Conservation (phyloP, 2,888 invertebrate species). For the Acleris holmiana region DNA sequence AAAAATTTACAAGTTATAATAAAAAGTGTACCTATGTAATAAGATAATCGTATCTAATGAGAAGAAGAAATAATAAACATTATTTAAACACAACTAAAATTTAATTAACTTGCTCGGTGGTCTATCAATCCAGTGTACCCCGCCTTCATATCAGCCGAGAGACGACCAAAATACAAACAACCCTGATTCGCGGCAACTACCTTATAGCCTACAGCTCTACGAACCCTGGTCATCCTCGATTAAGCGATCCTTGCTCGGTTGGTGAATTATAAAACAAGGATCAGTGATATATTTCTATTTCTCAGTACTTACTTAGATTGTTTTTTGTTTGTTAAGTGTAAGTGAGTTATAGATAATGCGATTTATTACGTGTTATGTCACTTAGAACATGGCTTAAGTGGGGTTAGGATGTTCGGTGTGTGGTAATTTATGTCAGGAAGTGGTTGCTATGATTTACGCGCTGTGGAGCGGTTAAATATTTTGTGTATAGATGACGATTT, state of each 20-base stretch:
- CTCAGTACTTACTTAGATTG: slow-evolving; percentile 28
- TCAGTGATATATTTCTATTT: slow-evolving; percentile 32
- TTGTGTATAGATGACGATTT: no score
- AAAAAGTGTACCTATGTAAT: no score
- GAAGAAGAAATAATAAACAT: no score
- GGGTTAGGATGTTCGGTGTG: slow-evolving; percentile 10
- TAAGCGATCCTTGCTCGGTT: slow-evolving; percentile 30
- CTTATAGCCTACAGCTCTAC: neutral
- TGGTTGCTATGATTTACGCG: slow-evolving; percentile 4
- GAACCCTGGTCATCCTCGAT: slow-evolving; percentile 17
- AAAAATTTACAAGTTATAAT: no score
- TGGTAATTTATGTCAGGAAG: slow-evolving; percentile 16
- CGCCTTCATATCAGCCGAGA: neutral
- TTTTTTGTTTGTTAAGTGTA: slow-evolving; percentile 15
- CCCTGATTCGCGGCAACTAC: neutral
- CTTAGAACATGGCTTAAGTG: slow-evolving; percentile 22
- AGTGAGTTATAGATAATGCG: slow-evolving; percentile 19
- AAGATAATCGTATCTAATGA: no score
- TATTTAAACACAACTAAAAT: neutral
- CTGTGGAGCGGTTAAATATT: neutral
- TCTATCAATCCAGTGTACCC: slow-evolving; percentile 24
- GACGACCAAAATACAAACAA: neutral
- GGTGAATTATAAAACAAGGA: slow-evolving; percentile 25
- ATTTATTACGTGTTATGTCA: slow-evolving; percentile 26
- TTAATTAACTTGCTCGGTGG: slow-evolving; percentile 34